These are phyloP conservation scores for Rhinolophus sinicus DNA, from an alignment of 2,113 vertebrate species.

Conservation along the genomic window DNA sequence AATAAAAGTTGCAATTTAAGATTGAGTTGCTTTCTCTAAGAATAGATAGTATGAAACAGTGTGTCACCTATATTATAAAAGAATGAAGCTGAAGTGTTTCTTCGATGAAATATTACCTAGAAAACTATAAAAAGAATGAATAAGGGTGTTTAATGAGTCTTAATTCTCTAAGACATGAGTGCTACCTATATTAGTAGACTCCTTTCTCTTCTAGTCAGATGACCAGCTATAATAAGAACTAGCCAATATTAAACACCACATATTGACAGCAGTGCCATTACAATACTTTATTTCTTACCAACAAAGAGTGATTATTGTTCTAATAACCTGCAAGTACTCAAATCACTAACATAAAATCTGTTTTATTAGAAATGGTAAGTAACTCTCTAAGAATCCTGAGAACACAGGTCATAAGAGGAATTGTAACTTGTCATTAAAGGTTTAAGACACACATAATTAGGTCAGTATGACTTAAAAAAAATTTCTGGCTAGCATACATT, in stretches of 20 bases:
- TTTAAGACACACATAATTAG: conserved; percentile 6
- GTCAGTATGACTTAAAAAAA: background rate
- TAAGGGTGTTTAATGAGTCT: background rate
- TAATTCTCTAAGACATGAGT: conserved; percentile 29
- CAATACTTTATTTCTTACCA: background rate
- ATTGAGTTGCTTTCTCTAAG: background rate
- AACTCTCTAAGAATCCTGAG: conserved; percentile 28
- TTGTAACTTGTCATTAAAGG: background rate
- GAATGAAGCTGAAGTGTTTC: background rate
- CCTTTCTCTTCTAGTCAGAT: conserved; percentile 29
- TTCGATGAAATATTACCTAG: background rate
- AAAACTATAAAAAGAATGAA: background rate
- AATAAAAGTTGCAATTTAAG: conserved; percentile 9
- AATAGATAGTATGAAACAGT: background rate
- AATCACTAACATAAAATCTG: conserved; percentile 30
- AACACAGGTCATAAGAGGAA: background rate
- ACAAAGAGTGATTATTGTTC: conserved; percentile 16
- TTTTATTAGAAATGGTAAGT: background rate
- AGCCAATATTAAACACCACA: conserved; percentile 46
- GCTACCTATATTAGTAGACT: background rate
- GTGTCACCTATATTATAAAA: conserved; percentile 7
- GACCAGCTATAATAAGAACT: background rate
- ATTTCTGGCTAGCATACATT: background rate
- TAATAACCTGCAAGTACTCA: background rate
- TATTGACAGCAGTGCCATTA: background rate